Conservation (phyloP, 1,140 invertebrate genomes). For the Hydropsyche tenuis region DNA sequence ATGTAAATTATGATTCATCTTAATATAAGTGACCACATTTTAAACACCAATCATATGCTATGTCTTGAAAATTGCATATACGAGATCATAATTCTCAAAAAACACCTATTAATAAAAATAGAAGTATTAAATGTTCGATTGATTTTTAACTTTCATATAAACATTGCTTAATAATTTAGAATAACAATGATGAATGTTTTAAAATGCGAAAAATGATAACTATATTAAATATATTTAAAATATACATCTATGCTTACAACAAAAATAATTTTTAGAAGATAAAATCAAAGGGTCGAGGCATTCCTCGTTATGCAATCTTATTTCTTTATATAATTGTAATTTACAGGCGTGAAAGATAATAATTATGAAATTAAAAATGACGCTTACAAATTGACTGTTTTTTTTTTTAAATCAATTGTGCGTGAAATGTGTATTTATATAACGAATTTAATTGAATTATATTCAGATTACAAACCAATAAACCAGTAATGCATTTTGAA, state of each 20-base stretch:
- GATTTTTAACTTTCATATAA: slow-evolving; percentile 25
- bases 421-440: too few species aligned
- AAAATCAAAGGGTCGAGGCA: too few species aligned
- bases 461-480: too few species aligned
- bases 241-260: slow-evolving; percentile 18
- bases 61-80: not conserved
- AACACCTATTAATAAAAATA: slow-evolving; percentile 45
- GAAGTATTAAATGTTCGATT: slow-evolving; percentile 40
- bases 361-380: too few species aligned
- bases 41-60: slow-evolving; percentile 14
- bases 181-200: slow-evolving; percentile 38
- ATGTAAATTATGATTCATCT: slow-evolving; percentile 8
- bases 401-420: too few species aligned
- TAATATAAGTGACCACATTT: slow-evolving; percentile 27
- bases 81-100: not conserved
- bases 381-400: too few species aligned
- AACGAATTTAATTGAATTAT: too few species aligned
- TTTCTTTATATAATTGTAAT: too few species aligned
- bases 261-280: slow-evolving; percentile 14
- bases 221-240: slow-evolving; percentile 16
- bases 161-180: slow-evolving; percentile 45
- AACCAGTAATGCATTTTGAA: too few species aligned
- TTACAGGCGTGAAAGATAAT: too few species aligned
- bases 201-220: slow-evolving; percentile 7
- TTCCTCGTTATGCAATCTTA: too few species aligned